Base-by-base conservation (phyloP, 2,888 invertebrate genomes). In the Smittia aterrima region DNA sequence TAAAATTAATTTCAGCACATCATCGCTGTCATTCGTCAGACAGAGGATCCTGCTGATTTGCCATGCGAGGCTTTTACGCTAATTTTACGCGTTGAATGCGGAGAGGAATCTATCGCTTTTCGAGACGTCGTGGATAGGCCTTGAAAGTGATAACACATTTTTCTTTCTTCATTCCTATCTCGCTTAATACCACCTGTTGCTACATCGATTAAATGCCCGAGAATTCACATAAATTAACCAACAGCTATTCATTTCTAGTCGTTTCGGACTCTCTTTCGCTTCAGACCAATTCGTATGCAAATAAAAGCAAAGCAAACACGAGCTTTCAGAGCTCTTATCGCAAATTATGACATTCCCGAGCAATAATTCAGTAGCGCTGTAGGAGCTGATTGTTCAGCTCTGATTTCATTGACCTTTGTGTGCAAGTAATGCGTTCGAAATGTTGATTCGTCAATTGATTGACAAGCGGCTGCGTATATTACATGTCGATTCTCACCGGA, bases 1-100 rank as follows among this genome's bases (percentile, higher is more conserved):
- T 67, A 67, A 67, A 41, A 67, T 40, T 38, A 40, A 67, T 67
- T 67, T 67, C 67, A 67, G 67, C 67, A 67, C 40, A 67, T 67
- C 67, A 67, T 67, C 67, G 22, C 13, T 22, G 67, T 40, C 20
- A 32, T 67, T 47, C 47, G 2, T 11, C 16, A n/a, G 47, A 47
- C 32, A 9, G 9, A 47, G 11, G 22, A 2, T 6, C 58, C 58
- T 58, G 58, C 58, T 58, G 58, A 7, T 22, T 58, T 18, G 9
- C 22, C 22, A 20, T 58, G 58, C 58, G 58, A 6, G 22, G 58
- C 20, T 58, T 22, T 4, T 18, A 58, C 18, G 58, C 22, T 58
- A 58, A 22, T 58, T 58, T 13, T 13, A 47, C 47, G 47, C 47
- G 13, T 47, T 47, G 3, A 9, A 13, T 16, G 16, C 7, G 16